Conservation (phyloP, 2,888 invertebrate genomes). For the Tetropium fuscum region DNA sequence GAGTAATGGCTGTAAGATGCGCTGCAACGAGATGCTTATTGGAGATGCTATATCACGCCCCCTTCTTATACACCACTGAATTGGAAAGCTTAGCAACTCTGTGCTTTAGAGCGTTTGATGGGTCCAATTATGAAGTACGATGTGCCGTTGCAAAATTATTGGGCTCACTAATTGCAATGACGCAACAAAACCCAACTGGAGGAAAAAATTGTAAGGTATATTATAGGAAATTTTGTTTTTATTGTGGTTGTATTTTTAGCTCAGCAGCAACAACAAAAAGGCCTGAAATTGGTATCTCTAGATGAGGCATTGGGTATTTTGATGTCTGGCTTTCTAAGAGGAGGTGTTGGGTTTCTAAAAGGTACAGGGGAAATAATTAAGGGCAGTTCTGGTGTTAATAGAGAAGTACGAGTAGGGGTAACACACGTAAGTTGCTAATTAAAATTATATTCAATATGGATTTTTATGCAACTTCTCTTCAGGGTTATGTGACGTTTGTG, state of each 20-base stretch:
- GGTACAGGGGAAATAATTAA: constrained; percentile 96
- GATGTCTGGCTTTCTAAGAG: constrained; percentile 93
- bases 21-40: constrained; percentile 93
- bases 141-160: constrained; percentile 93
- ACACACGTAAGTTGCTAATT: constrained; percentile 93
- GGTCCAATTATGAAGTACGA: constrained; percentile 91
- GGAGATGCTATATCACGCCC: constrained; percentile 89
- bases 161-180: constrained; percentile 88
- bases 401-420: constrained; percentile 97
- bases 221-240: constrained; percentile 67
- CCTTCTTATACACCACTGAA: constrained; percentile 88
- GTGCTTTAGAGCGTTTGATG: constrained; percentile 92
- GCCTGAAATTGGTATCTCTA: constrained; percentile 78
- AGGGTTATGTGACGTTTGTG: constrained; percentile 97
- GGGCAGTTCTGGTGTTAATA: constrained; percentile 91
- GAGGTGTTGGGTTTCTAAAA: constrained; percentile 94
- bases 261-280: constrained; percentile 67
- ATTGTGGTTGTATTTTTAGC: constrained; percentile 34
- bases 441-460: constrained; percentile 72
- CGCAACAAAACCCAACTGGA: constrained; percentile 76
- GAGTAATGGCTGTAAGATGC: constrained; percentile 92
- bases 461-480: constrained; percentile 70
- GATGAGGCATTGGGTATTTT: constrained; percentile 93
- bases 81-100: constrained; percentile 92
- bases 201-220: constrained; percentile 61